Conservation (phyloP, 1,140 invertebrate genomes). For the Drosophila ficusphila region DNA sequence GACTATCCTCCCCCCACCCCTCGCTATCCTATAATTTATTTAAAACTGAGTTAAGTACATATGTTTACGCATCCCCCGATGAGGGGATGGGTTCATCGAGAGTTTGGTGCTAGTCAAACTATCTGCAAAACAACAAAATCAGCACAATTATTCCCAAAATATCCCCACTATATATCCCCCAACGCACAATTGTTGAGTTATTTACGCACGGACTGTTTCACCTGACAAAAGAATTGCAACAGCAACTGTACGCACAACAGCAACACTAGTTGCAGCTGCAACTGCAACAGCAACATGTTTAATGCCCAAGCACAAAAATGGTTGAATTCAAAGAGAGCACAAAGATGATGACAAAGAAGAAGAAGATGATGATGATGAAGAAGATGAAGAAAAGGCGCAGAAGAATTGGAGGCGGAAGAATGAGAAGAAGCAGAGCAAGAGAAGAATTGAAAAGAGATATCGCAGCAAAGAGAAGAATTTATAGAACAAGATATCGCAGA, state of each 20-base stretch:
- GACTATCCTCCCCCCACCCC: constrained; percentile 49
- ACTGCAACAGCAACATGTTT: constrained; percentile 48
- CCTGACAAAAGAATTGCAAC: constrained; percentile 48
- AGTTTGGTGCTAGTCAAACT: constrained; percentile 84
- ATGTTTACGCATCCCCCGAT: constrained; percentile 53
- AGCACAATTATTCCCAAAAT: constrained; percentile 24
- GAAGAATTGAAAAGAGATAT: constrained; percentile 4
- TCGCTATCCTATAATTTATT: constrained; percentile 60
- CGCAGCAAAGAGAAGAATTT: neutral
- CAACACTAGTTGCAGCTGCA: constrained; percentile 34
- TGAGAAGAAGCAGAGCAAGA: constrained; percentile 28
- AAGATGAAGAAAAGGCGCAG: constrained; percentile 9
- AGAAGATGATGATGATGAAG: constrained; percentile 22
- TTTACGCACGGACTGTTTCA: constrained; percentile 76
- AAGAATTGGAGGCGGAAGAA: constrained; percentile 16
- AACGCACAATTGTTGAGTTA: constrained; percentile 58
- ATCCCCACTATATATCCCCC: constrained; percentile 7
- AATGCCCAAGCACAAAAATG: constrained; percentile 73
- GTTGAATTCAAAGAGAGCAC: constrained; percentile 56
- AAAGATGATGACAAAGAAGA: constrained; percentile 30
- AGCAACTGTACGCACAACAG: constrained; percentile 47
- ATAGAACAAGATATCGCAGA: neutral
- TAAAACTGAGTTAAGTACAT: constrained; percentile 67
- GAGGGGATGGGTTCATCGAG: constrained; percentile 60
- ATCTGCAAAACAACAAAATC: constrained; percentile 69